Conservation (phyloP, 2,113 vertebrate genomes). For the Oreotrochilus melanogaster region DNA sequence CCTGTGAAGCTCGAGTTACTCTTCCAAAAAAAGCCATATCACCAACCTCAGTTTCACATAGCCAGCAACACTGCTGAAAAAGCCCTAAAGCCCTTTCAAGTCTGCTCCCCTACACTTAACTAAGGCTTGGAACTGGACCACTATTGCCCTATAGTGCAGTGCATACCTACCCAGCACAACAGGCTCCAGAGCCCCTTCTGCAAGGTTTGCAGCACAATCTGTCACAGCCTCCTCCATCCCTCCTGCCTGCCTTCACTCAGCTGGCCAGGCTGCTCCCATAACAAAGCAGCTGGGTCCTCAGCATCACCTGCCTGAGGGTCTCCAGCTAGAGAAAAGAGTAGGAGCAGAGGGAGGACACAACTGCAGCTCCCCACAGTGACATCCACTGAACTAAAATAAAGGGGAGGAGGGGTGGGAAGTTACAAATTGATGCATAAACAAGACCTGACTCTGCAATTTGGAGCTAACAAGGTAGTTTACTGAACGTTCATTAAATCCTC, state of each 20-base stretch:
- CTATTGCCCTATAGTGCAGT: background rate
- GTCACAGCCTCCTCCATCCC: background rate
- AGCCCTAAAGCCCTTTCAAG: background rate
- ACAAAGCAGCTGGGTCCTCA: background rate
- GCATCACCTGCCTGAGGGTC: background rate
- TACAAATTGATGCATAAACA: conserved; percentile 61
- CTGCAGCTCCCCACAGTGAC: background rate
- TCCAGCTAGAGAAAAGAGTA: background rate
- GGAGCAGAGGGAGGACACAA: background rate
- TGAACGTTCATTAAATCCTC: conserved; percentile 81
- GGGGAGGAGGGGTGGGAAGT: background rate
- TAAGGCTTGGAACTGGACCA: background rate
- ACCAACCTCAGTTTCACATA: background rate
- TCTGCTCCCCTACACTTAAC: background rate
- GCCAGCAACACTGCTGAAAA: background rate
- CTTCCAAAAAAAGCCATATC: background rate
- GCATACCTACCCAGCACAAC: background rate
- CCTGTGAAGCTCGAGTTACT: background rate
- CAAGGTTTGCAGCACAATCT: background rate
- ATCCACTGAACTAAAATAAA: background rate
- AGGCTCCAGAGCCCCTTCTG: background rate
- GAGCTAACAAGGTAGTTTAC: conserved; percentile 76
- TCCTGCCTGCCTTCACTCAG: background rate
- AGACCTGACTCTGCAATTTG: conserved; percentile 64
- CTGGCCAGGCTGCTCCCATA: background rate